Percentiles rank a stretch among this genome's conserved stretches.
Evolutionary conservation across 1,140 invertebrate genomes (phyloP).

Genomic region (Sesamia nonagrioides): DNA sequence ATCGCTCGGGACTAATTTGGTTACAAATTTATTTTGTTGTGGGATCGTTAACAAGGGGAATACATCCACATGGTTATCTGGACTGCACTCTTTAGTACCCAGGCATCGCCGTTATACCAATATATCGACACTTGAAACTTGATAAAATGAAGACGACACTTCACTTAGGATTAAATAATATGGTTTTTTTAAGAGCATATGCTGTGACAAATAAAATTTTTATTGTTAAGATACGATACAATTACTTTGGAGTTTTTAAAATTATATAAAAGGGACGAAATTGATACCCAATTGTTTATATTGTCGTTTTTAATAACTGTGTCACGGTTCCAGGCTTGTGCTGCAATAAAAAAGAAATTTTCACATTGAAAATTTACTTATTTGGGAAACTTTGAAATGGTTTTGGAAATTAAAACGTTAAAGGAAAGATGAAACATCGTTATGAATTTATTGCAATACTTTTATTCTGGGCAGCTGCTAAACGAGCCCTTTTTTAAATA

Average conservation of each 20-base stretch:
- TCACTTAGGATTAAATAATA: conserved; percentile 86
- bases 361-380: conserved; percentile 35
- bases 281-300: conserved; percentile 74
- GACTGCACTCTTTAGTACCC: conserved; percentile 81
- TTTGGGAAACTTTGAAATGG: conserved; percentile 2
- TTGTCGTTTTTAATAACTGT: conserved; percentile 76
- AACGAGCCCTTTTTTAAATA: conserved; percentile 15
- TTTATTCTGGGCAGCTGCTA: conserved; percentile 50
- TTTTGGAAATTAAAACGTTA: conserved; percentile 48
- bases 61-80: conserved; percentile 83
- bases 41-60: conserved; percentile 84
- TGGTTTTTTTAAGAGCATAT: conserved; percentile 69
- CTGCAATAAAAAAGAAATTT: conserved; percentile 57
- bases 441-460: conserved; percentile 38
- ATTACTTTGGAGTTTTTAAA: conserved; percentile 51
- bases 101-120: conserved; percentile 81
- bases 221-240: conserved; percentile 69
- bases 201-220: conserved; percentile 74
- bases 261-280: conserved; percentile 61
- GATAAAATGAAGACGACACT: conserved; percentile 86
- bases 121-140: conserved; percentile 83
- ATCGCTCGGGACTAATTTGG: conserved; percentile 86
- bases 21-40: conserved; percentile 87
- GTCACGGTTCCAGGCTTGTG: conserved; percentile 64
- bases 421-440: conserved; percentile 35